A percentile compares a stretch with the other conserved stretches of the same genome.
phyloP scores from a whole-genome alignment of 2,113 vertebrate species.

The Onychorhynchus coronatus region DNA sequence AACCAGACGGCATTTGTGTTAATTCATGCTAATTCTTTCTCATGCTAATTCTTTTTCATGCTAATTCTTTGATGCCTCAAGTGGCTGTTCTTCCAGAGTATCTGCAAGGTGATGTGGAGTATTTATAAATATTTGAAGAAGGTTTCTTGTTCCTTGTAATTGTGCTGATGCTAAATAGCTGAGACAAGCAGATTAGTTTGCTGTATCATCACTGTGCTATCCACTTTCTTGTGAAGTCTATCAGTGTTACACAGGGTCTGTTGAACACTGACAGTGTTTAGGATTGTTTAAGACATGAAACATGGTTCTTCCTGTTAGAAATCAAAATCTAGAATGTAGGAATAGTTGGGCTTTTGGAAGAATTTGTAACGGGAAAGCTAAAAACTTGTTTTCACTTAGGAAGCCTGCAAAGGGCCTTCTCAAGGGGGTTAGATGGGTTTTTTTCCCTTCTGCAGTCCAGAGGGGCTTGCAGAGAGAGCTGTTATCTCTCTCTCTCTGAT shows the following conservation, averaged over 20 bases:
- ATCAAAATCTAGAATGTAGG: background rate
- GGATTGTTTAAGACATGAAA: background rate
- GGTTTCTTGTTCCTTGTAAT: background rate
- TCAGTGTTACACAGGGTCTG: background rate
- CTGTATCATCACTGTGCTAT: background rate
- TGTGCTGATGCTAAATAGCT: background rate
- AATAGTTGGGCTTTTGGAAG: no score
- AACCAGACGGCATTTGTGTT: background rate
- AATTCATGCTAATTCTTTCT: background rate
- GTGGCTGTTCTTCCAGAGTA: background rate
- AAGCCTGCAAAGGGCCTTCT: no score
- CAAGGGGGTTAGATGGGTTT: no score
- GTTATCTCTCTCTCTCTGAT: no score
- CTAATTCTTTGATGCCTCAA: background rate
- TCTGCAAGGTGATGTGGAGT: background rate
- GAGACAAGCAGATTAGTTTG: background rate
- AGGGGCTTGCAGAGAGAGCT: no score
- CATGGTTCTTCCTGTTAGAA: background rate
- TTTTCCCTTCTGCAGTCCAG: no score
- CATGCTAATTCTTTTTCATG: background rate
- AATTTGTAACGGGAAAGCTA: no score
- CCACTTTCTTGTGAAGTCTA: background rate
- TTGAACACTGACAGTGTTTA: background rate
- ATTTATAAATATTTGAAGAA: slow-evolving; percentile 11
- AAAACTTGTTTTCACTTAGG: no score